Evolutionary conservation across 2,113 vertebrate genomes (phyloP).

Genomic region (Anguilla rostrata): DNA sequence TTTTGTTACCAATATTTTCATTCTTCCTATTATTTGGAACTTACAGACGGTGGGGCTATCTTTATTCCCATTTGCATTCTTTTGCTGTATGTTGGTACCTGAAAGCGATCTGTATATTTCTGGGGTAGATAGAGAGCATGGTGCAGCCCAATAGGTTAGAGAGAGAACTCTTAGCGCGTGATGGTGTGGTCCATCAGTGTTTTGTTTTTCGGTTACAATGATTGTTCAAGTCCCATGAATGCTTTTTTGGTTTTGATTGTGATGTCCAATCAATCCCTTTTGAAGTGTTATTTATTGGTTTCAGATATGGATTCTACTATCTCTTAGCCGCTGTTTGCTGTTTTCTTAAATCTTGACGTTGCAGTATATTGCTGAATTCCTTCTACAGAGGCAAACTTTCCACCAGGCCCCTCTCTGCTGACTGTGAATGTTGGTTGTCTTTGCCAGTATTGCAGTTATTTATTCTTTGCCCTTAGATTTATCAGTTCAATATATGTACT

Average conservation of each 20-base stretch:
- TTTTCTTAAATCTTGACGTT: slow-evolving; percentile 30
- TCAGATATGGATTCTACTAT: background rate
- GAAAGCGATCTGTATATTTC: slow-evolving; percentile 7
- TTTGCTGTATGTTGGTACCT: background rate
- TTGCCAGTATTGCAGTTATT: slow-evolving; percentile 17
- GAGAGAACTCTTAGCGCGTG: background rate
- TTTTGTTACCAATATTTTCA: background rate
- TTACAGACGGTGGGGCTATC: background rate
- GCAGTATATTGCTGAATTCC: slow-evolving; percentile 19
- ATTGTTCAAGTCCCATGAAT: background rate
- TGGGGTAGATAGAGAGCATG: background rate
- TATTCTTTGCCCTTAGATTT: background rate
- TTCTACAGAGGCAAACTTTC: slow-evolving; percentile 1
- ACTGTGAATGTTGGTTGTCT: slow-evolving; percentile 16
- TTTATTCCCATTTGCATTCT: background rate
- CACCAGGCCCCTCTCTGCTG: slow-evolving; percentile 8
- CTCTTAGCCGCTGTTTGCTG: slow-evolving; percentile 18
- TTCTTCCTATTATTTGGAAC: background rate
- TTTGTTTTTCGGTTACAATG: background rate
- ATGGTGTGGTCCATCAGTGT: slow-evolving; percentile 6
- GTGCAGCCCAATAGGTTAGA: slow-evolving; percentile 8
- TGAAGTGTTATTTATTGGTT: slow-evolving; percentile 8
- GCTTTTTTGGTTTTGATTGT: slow-evolving; percentile 5
- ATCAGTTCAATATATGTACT: background rate
- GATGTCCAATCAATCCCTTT: background rate